These are phyloP conservation scores for Amphiprion clarkii DNA, from an alignment of 2,797 vertebrate species.

Conservation along the genomic window DNA sequence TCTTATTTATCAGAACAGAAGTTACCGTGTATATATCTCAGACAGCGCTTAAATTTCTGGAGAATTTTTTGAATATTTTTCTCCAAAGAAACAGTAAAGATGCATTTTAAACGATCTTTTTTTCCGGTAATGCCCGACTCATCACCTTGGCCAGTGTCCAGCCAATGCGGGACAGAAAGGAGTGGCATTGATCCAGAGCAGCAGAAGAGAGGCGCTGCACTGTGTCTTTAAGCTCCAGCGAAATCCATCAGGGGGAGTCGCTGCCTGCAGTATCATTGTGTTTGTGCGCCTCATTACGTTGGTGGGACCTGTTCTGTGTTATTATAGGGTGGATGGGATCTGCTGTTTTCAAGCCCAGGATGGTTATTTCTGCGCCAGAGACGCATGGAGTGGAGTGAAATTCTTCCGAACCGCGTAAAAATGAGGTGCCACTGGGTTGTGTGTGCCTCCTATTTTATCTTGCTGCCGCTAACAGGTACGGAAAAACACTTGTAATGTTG, in stretches of 20 bases:
- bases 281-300: constrained; percentile 43
- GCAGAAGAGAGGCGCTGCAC: constrained; percentile 50
- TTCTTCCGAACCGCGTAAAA: constrained; percentile 35
- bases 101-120: constrained; percentile 27
- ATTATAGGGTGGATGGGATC: constrained; percentile 24
- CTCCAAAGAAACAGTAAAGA: constrained; percentile 1
- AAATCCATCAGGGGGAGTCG: constrained; percentile 51
- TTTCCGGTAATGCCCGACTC: constrained; percentile 69
- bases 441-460: constrained; percentile 59
- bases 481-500: neutral
- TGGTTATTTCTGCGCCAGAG: constrained; percentile 40
- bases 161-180: constrained; percentile 74
- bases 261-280: constrained; percentile 52
- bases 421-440: constrained; percentile 77
- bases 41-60: neutral
- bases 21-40: neutral
- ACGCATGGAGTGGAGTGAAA: constrained; percentile 55
- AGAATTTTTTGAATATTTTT: neutral
- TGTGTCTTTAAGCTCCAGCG: constrained; percentile 75
- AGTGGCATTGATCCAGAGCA: constrained; percentile 64
- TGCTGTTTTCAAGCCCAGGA: constrained; percentile 23
- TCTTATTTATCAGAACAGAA: neutral
- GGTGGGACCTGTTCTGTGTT: constrained; percentile 32
- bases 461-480: constrained; percentile 77
- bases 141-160: constrained; percentile 76